phyloP scores from a whole-genome alignment of 2,888 invertebrate species.

The Aleiodes leptofemur region DNA sequence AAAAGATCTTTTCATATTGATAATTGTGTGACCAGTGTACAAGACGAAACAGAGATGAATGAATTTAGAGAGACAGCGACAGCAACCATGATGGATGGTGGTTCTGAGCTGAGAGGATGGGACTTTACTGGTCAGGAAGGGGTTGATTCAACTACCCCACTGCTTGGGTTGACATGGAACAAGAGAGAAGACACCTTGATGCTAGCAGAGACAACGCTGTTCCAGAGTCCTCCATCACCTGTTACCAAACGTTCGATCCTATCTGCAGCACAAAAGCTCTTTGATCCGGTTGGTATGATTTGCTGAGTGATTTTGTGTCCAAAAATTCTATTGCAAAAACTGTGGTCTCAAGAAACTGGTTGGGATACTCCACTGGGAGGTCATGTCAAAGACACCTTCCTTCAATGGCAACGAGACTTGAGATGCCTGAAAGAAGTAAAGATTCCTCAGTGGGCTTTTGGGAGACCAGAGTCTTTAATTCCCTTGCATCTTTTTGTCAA shows the following conservation, averaged over 20 bases:
- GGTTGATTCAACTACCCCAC: conserved; percentile 12
- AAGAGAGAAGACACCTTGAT: conserved; percentile 46
- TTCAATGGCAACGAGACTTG: conserved; percentile 52
- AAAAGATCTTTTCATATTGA: conserved; percentile 56
- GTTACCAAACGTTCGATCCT: conserved; percentile 55
- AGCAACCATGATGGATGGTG: neutral
- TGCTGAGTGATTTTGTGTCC: conserved; percentile 51
- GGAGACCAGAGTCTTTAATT: conserved; percentile 28
- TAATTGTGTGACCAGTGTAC: conserved; percentile 55
- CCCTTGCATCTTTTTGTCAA: conserved; percentile 25
- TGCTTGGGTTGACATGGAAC: conserved; percentile 49
- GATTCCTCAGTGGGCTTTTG: conserved; percentile 51
- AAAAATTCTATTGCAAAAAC: conserved; percentile 51
- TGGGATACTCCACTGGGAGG: conserved; percentile 51
- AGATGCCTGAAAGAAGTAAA: conserved; percentile 44
- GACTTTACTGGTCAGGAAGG: neutral
- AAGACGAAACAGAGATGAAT: neutral
- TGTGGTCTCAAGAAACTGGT: conserved; percentile 44
- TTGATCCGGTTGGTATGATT: conserved; percentile 55
- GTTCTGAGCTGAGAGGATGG: neutral
- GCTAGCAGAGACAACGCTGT: conserved; percentile 33
- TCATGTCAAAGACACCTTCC: conserved; percentile 38
- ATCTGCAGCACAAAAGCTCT: conserved; percentile 52
- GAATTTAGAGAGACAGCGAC: neutral
- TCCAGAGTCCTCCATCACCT: conserved; percentile 7